Conservation (phyloP, 1,140 invertebrate species). For the Sycophaga agraensis region DNA sequence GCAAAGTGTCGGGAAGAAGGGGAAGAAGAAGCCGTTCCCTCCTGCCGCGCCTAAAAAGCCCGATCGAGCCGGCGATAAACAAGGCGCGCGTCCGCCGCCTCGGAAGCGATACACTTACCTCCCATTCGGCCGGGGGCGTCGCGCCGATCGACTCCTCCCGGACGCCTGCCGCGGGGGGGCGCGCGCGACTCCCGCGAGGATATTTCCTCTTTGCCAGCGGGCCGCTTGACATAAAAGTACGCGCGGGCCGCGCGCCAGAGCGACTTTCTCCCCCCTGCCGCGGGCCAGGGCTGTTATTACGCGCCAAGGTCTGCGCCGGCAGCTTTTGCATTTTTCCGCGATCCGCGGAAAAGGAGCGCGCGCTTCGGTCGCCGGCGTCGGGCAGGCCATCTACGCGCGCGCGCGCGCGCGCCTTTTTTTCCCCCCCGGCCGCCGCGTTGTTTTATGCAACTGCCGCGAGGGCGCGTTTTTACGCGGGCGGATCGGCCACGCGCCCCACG, state of each 20-base stretch:
- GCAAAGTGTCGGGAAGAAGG: too few relatives aligned
- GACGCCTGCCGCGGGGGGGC: background rate
- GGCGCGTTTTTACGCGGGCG: background rate
- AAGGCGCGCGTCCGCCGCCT: too few relatives aligned
- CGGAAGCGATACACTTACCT: too few relatives aligned
- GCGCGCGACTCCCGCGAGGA: background rate
- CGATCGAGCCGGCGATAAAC: too few relatives aligned
- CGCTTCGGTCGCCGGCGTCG: background rate
- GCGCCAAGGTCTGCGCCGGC: constrained; percentile 7
- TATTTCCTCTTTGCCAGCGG: background rate
- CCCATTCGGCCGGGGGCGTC: too few relatives aligned
- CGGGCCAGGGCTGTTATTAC: constrained; percentile 10
- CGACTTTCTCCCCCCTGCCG: too few relatives aligned
- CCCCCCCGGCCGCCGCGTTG: background rate
- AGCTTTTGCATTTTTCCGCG: background rate
- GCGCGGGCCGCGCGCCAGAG: too few relatives aligned
- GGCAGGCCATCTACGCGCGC: background rate
- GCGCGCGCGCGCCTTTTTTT: background rate
- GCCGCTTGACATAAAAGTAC: background rate
- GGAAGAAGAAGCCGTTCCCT: too few relatives aligned
- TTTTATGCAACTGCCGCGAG: too few relatives aligned
- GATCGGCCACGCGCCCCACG: background rate
- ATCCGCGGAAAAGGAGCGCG: constrained; percentile 3
- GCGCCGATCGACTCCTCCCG: too few relatives aligned
- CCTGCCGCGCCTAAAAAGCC: too few relatives aligned